phyloP scores from a whole-genome alignment of 2,113 vertebrate genomes.

The Nothoprocta perdicaria region DNA sequence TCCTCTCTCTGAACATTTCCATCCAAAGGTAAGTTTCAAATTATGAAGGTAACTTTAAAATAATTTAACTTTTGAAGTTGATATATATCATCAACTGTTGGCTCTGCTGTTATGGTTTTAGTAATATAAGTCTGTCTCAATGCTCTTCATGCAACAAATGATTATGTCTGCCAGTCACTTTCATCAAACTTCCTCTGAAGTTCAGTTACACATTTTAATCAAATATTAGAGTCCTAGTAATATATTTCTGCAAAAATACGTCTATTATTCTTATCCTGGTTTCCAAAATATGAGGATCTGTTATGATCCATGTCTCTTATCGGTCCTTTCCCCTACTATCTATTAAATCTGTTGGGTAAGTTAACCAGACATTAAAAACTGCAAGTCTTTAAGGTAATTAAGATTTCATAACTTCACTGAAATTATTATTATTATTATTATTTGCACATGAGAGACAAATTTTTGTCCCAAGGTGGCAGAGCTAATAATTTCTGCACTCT shows the following conservation, averaged over 20 bases:
- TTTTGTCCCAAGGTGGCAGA: not conserved
- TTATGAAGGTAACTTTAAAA: not conserved
- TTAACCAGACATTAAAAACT: not conserved
- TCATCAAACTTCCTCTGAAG: not conserved
- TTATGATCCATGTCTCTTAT: not conserved
- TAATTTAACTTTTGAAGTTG: not conserved
- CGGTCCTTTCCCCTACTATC: not conserved
- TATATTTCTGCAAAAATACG: not conserved
- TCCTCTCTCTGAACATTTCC: not conserved
- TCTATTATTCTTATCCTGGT: not conserved
- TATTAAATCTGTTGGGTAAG: not conserved
- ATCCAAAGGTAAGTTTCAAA: not conserved
- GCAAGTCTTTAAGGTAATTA: not conserved
- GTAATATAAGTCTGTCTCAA: not conserved
- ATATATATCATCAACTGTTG: accelerated
- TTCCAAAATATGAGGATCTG: not conserved
- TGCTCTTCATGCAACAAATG: not conserved
- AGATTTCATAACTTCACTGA: not conserved
- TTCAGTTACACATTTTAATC: not conserved
- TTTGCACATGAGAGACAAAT: not conserved
- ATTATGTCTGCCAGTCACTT: not conserved
- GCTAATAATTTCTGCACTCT: not conserved
- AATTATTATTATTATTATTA: not conserved
- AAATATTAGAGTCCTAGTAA: not conserved
- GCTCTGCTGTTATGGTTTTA: not conserved